These are phyloP conservation scores for Trachelus tabidus DNA, from an alignment of 2,888 invertebrate species.

Conservation along the genomic window DNA sequence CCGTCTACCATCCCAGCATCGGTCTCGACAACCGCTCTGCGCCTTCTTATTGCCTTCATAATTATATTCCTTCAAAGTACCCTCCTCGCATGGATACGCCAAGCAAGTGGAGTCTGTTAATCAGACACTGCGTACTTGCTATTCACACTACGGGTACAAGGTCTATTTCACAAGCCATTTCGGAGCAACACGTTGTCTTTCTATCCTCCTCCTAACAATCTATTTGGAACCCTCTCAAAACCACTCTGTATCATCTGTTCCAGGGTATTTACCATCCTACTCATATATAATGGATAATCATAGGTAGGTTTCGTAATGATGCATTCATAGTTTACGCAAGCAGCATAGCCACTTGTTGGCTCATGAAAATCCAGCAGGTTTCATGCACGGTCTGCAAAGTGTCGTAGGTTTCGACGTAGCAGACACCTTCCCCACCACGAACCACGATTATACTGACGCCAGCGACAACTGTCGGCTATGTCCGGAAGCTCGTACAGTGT, in stretches of 20 bases:
- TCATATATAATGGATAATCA: neutral
- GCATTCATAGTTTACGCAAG: neutral
- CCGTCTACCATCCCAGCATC: conserved; percentile 3
- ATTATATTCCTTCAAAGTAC: conserved; percentile 16
- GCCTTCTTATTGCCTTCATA: conserved; percentile 13
- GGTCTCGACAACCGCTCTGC: neutral
- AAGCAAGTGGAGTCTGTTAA: neutral
- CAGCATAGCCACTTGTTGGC: neutral
- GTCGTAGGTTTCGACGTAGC: neutral
- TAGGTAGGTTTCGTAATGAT: neutral
- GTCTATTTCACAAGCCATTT: neutral
- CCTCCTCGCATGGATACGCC: neutral
- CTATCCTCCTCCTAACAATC: neutral
- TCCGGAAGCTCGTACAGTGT: conserved; percentile 44
- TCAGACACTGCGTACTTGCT: neutral
- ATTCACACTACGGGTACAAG: neutral
- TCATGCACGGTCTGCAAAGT: neutral
- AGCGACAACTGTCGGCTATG: conserved; percentile 47
- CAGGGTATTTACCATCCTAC: neutral
- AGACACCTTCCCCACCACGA: neutral
- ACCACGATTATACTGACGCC: neutral
- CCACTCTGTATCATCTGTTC: neutral
- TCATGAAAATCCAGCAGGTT: conserved; percentile 7
- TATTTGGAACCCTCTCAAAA: neutral
- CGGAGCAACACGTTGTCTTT: neutral